Percentiles rank a stretch among this genome's conserved stretches.
phyloP scores from a whole-genome alignment of 2,888 invertebrate species.

The Melanchra persicariae region DNA sequence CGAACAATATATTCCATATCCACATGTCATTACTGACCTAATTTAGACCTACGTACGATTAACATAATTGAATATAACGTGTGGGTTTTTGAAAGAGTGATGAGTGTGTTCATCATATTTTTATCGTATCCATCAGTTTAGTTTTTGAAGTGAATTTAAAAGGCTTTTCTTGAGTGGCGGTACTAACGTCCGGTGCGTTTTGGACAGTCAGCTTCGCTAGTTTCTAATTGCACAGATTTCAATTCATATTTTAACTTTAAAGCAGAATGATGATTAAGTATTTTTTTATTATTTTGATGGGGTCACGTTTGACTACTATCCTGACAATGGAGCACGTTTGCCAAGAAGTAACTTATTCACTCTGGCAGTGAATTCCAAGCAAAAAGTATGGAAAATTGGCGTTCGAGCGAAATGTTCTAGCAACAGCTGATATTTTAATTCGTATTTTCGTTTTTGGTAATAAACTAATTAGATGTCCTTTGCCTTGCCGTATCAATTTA shows the following conservation, averaged over 20 bases:
- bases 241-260: background rate
- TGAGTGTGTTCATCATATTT: slow-evolving; percentile 12
- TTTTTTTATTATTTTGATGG: too few species aligned
- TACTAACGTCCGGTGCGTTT: background rate
- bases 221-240: background rate
- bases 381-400: background rate
- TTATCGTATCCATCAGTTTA: slow-evolving; percentile 19
- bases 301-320: background rate
- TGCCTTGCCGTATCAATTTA: too few species aligned
- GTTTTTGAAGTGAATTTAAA: slow-evolving; percentile 3
- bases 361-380: too few species aligned
- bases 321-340: background rate
- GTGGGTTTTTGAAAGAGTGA: slow-evolving; percentile 38
- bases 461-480: too few species aligned
- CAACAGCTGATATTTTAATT: too few species aligned
- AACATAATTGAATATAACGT: slow-evolving; percentile 37
- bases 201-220: background rate
- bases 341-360: background rate
- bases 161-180: too few species aligned
- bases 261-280: background rate
- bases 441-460: too few species aligned
- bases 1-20: slow-evolving; percentile 11
- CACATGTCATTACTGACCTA: slow-evolving; percentile 35
- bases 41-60: slow-evolving; percentile 34
- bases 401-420: too few species aligned